phyloP scores from a whole-genome alignment of 2,113 vertebrate genomes.

The Notothenia rossii region DNA sequence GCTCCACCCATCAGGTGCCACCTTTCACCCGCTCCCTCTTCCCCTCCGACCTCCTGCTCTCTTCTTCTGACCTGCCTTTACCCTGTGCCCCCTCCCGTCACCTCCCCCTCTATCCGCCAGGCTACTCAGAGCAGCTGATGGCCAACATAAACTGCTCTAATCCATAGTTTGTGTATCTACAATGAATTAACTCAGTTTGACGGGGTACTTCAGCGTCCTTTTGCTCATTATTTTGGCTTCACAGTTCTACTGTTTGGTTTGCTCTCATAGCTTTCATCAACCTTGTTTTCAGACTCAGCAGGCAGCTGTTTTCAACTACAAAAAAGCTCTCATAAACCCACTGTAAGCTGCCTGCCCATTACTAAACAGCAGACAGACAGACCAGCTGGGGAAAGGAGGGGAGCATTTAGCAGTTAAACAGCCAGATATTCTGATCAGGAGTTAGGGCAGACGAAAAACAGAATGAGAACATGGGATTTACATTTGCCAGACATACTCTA shows the following conservation, averaged over 20 bases:
- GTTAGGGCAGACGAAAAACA: not conserved
- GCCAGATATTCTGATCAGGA: not conserved
- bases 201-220: not conserved
- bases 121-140: conserved; percentile 6
- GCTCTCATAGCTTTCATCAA: not conserved
- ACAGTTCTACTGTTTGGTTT: conserved; percentile 7
- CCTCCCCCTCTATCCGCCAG: not conserved
- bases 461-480: not conserved
- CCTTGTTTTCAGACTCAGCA: conserved; percentile 19
- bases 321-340: conserved; percentile 13
- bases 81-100: not conserved
- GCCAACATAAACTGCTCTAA: not conserved
- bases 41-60: conserved; percentile 17
- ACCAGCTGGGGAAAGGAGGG: conserved; percentile 4
- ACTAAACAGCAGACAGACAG: not conserved
- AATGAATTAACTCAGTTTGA: not conserved
- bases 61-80: conserved; percentile 22
- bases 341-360: not conserved
- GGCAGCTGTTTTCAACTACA: conserved; percentile 9
- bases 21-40: conserved; percentile 18
- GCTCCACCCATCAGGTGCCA: conserved; percentile 24
- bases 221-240: conserved; percentile 11
- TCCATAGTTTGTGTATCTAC: conserved; percentile 4
- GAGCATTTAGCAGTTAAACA: not conserved
- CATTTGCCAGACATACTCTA: not conserved